phyloP scores from a whole-genome alignment of 2,888 invertebrate genomes.

The Pachymerium ferrugineum region DNA sequence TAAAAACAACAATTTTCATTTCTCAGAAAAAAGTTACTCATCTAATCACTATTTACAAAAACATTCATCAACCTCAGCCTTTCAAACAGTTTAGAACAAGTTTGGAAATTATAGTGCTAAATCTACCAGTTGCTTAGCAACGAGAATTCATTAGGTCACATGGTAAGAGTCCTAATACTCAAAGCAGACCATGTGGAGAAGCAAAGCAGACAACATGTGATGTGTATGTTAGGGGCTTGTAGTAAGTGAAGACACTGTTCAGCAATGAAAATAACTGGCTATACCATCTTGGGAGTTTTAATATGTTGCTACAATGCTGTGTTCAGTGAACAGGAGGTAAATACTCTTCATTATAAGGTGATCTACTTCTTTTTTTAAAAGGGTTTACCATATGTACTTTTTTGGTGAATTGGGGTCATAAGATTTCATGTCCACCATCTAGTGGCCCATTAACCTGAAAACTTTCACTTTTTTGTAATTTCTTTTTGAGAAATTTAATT shows the following conservation, averaged over 20 bases:
- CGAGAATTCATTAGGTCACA: constrained; percentile 20
- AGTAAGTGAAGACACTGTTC: background rate
- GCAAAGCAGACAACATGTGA: constrained; percentile 6
- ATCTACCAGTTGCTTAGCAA: constrained; percentile 1
- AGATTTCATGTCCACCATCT: too few relatives aligned
- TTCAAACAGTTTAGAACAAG: too few relatives aligned
- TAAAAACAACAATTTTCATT: background rate
- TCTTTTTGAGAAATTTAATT: too few relatives aligned
- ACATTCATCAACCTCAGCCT: background rate
- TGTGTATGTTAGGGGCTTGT: background rate
- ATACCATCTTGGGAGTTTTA: too few relatives aligned
- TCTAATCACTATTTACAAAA: background rate
- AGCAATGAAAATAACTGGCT: background rate
- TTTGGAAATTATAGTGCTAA: constrained; percentile 10
- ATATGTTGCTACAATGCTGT: too few relatives aligned
- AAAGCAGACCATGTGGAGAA: background rate
- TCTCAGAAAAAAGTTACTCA: background rate
- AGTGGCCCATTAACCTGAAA: too few relatives aligned
- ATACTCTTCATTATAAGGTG: too few relatives aligned
- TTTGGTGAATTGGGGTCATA: too few relatives aligned
- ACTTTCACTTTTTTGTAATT: too few relatives aligned
- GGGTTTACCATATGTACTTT: too few relatives aligned
- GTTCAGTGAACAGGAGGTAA: too few relatives aligned
- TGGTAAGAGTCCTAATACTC: constrained; percentile 3
- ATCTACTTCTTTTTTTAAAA: too few relatives aligned